Evolutionary conservation across 2,888 invertebrate species (phyloP).

Genomic region (Lasioglossum zephyrum): DNA sequence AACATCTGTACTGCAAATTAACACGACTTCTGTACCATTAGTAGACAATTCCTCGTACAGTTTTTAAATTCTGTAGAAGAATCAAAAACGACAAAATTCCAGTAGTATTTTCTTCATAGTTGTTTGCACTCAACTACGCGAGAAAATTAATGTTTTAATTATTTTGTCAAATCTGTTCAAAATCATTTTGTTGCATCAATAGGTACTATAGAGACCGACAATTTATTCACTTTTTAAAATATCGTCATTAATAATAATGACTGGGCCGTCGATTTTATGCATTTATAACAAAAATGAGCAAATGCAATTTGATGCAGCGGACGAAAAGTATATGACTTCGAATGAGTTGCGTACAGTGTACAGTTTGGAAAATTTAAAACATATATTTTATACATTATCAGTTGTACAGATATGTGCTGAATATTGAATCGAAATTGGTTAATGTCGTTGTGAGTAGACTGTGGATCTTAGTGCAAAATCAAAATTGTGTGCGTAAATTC

Average conservation of each 20-base stretch:
- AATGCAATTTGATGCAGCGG: background rate
- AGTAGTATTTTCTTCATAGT: background rate
- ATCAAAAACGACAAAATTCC: background rate
- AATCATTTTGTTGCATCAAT: background rate
- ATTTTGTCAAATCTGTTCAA: too few relatives aligned
- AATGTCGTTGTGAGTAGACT: too few relatives aligned
- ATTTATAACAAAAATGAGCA: background rate
- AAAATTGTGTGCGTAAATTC: too few relatives aligned
- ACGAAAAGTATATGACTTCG: background rate
- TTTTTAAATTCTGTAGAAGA: background rate
- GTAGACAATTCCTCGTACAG: background rate
- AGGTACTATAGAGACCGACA: background rate
- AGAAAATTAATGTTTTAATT: background rate
- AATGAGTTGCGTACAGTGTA: background rate
- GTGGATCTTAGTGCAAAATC: too few relatives aligned
- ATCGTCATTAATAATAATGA: background rate
- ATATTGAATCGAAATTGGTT: too few relatives aligned
- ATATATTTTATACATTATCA: too few relatives aligned
- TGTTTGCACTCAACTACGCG: background rate
- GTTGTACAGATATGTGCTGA: too few relatives aligned
- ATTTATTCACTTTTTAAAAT: too few relatives aligned
- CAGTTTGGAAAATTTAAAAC: too few relatives aligned
- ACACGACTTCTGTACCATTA: background rate
- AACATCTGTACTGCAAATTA: slow-evolving; percentile 1
- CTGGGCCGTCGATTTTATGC: background rate